Base-by-base conservation (phyloP, 1,140 invertebrate genomes). In the Hyles euphorbiae region DNA sequence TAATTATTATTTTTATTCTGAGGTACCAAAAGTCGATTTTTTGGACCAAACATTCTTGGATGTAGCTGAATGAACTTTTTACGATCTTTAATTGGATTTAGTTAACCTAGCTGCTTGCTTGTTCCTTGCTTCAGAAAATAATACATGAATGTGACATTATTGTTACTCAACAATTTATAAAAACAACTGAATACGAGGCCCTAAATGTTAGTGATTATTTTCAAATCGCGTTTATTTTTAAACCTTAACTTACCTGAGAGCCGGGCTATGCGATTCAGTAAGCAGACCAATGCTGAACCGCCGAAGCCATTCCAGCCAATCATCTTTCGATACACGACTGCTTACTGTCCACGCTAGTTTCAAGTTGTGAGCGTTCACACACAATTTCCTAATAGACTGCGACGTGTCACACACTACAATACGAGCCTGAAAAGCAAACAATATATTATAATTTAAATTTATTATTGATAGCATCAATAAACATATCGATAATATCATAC, bases 261-360 rank as follows among this genome's bases (percentile, higher is more conserved):
- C 96, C 11, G 97, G 96, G 11, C 97, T 98, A 4, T 98, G 97
- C 0, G 98, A 98, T 78, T 99, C 97, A 77, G 98, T 98, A 3
- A 99, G 90, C 8, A 99, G 90, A 58, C 97, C 97, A 65, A 98
- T 96, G 55, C 96, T 97, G 34, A 99, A 90, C 34, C 96, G 91
- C 50, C 96, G 91, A 6, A 99, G 81, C 98, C 98, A 99, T 88
- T 99, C 98, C 5, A 99, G 89, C 98, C 98, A 99, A 85, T 99
- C 98, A 69, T 99, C 98, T 83, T 98, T 98, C 4, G 96, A 98
- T 0, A 98, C 96, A 58, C 96, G 91, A 53, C 96, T 92, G 5
- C 94, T 95, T 0, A 96, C 96, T n/a, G 94, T 95, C 96, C 97
- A 98, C 0, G 96, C 96, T 74, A 95, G 92, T 78, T 97, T 95